phyloP scores from a whole-genome alignment of 2,888 invertebrate genomes.

The Lasioglossum figueresi region DNA sequence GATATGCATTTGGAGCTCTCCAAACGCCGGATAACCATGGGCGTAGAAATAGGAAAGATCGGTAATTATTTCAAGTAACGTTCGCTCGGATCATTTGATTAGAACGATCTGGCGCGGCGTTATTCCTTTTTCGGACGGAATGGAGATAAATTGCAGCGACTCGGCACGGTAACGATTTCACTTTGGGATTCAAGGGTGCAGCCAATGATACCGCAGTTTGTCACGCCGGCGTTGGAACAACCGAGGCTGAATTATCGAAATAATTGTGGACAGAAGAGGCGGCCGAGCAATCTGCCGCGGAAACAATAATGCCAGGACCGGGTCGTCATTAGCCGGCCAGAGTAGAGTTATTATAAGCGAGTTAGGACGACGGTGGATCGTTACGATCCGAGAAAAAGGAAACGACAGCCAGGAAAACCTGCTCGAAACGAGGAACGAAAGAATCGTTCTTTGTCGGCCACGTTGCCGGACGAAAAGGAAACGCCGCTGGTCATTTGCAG shows the following conservation, averaged over 20 bases:
- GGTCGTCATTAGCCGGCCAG: constrained; percentile 74
- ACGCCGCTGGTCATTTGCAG: constrained; percentile 23
- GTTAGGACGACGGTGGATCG: constrained; percentile 72
- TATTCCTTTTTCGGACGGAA: constrained; percentile 1
- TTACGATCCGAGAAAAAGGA: constrained; percentile 59
- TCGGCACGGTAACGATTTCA: constrained; percentile 4
- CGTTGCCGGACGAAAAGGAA: constrained; percentile 23
- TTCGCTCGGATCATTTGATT: not conserved
- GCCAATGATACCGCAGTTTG: constrained; percentile 37
- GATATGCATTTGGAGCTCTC: not conserved
- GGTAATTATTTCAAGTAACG: not conserved
- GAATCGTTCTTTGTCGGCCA: constrained; percentile 13
- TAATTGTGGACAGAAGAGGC: constrained; percentile 74
- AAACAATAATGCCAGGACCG: constrained; percentile 77
- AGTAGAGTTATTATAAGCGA: constrained; percentile 78
- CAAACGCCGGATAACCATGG: not conserved
- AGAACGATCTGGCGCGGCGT: constrained; percentile 5
- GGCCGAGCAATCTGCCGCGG: constrained; percentile 72
- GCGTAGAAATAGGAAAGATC: constrained; percentile 3
- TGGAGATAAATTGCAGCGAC: not conserved
- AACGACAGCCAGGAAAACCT: constrained; percentile 56
- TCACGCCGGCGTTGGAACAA: constrained; percentile 58
- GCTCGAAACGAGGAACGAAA: constrained; percentile 57
- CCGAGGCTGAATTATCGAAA: constrained; percentile 73
- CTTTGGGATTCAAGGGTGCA: constrained; percentile 39